These are phyloP conservation scores for Tapirus indicus DNA, from an alignment of 2,797 vertebrate species.

Conservation along the genomic window DNA sequence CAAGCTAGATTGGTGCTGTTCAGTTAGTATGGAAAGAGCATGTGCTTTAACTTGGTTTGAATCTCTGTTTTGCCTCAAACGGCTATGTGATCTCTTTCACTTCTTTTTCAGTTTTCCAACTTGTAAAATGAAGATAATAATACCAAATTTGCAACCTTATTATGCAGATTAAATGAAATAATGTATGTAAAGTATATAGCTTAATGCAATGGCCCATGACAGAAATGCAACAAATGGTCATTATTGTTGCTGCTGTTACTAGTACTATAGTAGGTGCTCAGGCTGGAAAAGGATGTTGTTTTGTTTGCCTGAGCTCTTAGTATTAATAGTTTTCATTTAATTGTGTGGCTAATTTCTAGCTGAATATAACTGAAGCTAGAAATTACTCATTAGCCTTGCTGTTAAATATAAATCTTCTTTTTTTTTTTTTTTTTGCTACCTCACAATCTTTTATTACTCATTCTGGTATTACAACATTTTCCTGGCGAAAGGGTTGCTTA, in stretches of 20 bases:
- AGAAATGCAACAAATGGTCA: neutral
- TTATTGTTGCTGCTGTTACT: neutral
- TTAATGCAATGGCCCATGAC: neutral
- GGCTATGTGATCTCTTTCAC: neutral
- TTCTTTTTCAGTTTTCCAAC: neutral
- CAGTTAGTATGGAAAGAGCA: neutral
- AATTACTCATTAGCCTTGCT: constrained; percentile 51
- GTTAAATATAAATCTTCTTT: constrained; percentile 11
- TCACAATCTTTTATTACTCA: neutral
- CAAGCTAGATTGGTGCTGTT: neutral
- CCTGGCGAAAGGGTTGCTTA: neutral
- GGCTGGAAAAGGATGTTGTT: neutral
- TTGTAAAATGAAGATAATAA: neutral
- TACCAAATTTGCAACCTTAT: neutral
- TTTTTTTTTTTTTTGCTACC: neutral
- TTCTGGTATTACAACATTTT: constrained; percentile 14
- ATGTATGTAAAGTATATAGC: neutral
- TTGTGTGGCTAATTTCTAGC: constrained; percentile 18
- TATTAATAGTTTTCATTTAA: constrained; percentile 55
- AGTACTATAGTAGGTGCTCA: neutral
- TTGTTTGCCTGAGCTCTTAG: constrained; percentile 3
- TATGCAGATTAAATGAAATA: constrained; percentile 33
- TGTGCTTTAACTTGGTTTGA: neutral
- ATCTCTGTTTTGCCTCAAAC: neutral
- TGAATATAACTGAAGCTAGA: constrained; percentile 42